Evolutionary conservation across 30 jellyfish, hydroid and myxozoan species (phyloP).

Genomic region (Hydractinia symbiolongicarpus): DNA sequence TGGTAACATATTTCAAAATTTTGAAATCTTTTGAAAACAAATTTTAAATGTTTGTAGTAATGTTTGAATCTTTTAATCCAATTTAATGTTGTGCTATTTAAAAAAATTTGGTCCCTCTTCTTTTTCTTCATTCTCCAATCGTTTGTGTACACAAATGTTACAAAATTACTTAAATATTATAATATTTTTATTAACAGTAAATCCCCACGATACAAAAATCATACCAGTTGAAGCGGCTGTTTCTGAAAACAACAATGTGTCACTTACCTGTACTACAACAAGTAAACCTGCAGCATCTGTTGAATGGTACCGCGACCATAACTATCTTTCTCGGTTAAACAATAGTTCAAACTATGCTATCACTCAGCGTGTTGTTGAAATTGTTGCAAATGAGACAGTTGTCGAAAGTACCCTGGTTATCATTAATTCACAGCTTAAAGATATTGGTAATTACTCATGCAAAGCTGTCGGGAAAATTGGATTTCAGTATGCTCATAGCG

Average conservation of each 20-base stretch:
- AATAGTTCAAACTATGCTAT: background rate
- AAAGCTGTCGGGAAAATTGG: background rate
- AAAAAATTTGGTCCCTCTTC: too few species aligned
- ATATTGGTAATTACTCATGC: background rate
- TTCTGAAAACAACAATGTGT: background rate
- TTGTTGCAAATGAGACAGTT: background rate
- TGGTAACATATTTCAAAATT: too few species aligned
- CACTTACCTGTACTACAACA: background rate
- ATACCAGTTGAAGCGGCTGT: background rate
- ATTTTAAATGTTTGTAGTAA: too few species aligned
- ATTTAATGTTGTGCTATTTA: too few species aligned
- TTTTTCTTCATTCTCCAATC: too few species aligned
- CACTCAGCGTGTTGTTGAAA: background rate
- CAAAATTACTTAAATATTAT: too few species aligned
- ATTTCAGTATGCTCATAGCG: background rate
- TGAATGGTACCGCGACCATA: background rate
- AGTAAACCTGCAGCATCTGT: constrained; percentile 6
- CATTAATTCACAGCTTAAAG: background rate
- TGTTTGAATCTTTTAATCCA: too few species aligned
- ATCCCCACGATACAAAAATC: constrained; percentile 4
- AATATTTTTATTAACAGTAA: background rate
- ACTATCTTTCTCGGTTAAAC: background rate
- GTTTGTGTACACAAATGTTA: too few species aligned
- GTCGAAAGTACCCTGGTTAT: background rate
- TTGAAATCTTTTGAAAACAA: too few species aligned